Conservation (phyloP, 2,888 invertebrate species). For the Leptopilina drosophilae region DNA sequence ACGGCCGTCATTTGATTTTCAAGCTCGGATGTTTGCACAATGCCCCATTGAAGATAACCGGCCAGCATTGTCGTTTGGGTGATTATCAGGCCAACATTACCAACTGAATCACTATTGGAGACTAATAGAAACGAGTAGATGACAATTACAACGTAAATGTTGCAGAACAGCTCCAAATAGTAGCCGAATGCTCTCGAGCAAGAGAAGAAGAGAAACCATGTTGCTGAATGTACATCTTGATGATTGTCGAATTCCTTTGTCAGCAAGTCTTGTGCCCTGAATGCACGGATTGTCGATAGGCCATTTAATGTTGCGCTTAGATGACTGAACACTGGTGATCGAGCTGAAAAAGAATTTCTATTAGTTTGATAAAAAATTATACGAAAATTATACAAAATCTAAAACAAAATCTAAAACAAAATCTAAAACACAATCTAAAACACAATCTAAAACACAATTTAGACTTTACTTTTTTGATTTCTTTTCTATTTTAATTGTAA, state of each 20-base stretch:
- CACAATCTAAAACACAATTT: no score
- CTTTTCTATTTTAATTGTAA: conserved; percentile 59
- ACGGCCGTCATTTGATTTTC: conserved; percentile 83
- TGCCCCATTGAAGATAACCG: conserved; percentile 81
- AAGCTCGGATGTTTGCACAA: conserved; percentile 84
- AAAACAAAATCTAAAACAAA: no score
- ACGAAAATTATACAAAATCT: no score
- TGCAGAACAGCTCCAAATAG: conserved; percentile 81
- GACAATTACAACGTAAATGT: conserved; percentile 80
- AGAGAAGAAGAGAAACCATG: conserved; percentile 83
- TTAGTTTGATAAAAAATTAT: no score
- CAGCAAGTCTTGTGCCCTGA: conserved; percentile 82
- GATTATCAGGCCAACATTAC: conserved; percentile 79
- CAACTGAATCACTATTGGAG: conserved; percentile 72
- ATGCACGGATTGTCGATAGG: conserved; percentile 88
- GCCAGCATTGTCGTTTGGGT: conserved; percentile 79
- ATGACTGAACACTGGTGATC: conserved; percentile 91
- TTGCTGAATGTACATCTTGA: conserved; percentile 83
- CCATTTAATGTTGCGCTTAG: conserved; percentile 88
- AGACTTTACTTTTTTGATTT: no score
- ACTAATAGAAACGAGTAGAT: conserved; percentile 81
- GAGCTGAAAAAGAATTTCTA: conserved; percentile 82
- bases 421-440: no score
- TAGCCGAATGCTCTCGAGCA: conserved; percentile 83
- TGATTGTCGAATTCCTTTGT: conserved; percentile 79